Evolutionary conservation across 2,797 vertebrate genomes (phyloP).

Genomic region (Cirrhinus molitorella): DNA sequence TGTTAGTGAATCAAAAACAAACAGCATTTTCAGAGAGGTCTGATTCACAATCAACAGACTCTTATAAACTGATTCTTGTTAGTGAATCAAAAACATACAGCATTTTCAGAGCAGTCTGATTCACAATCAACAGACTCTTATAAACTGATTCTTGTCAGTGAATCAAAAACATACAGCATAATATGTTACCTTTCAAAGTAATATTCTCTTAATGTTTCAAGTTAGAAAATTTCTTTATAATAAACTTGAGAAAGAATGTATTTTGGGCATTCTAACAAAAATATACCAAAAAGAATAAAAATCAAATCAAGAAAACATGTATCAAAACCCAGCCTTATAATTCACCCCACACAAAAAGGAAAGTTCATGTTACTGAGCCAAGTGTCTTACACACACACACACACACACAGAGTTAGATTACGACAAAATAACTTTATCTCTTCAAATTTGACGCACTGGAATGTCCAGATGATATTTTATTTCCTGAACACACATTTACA

Average conservation of each 20-base stretch:
- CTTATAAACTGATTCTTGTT: neutral
- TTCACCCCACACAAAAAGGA: conserved; percentile 22
- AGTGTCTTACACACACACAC: conserved; percentile 6
- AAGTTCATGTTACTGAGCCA: conserved; percentile 49
- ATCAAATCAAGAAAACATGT: neutral
- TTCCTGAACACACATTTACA: conserved; percentile 42
- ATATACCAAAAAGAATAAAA: neutral
- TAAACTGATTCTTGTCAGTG: no score
- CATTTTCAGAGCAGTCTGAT: neutral
- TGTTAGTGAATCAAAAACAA: neutral
- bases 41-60: neutral
- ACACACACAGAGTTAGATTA: conserved; percentile 18
- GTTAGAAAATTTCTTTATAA: neutral
- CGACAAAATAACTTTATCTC: conserved; percentile 29
- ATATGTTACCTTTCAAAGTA: neutral
- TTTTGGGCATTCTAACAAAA: neutral
- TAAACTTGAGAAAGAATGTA: neutral
- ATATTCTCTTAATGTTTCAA: neutral
- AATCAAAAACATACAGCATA: no score
- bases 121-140: neutral
- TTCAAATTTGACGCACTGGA: conserved; percentile 27
- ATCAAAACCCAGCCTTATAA: neutral
- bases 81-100: neutral
- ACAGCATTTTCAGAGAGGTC: neutral
- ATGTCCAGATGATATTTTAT: conserved; percentile 39